A percentile compares a stretch with the other conserved stretches of the same genome.
Evolutionary conservation across 2,888 invertebrate species (phyloP).

Genomic region (Drosophila kuntzei): DNA sequence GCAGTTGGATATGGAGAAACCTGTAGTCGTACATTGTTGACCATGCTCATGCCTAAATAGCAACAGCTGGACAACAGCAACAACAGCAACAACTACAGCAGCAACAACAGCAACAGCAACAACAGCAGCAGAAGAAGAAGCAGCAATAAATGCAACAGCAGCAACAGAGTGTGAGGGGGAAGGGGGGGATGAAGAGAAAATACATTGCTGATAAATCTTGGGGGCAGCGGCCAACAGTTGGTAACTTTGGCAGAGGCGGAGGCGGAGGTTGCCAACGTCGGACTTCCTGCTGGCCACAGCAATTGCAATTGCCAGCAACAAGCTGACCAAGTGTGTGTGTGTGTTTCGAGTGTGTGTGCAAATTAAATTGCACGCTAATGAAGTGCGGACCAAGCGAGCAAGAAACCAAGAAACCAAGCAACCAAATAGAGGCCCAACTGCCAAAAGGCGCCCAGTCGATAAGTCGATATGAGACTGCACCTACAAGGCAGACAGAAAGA

Average conservation of each 20-base stretch:
- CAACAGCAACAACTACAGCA: too few relatives aligned
- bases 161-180: neutral
- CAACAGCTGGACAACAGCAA: slow-evolving; percentile 27
- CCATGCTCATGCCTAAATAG: slow-evolving; percentile 77
- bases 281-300: slow-evolving; percentile 65
- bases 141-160: slow-evolving; percentile 12
- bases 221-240: slow-evolving; percentile 27
- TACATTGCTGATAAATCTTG: slow-evolving; percentile 70
- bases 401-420: slow-evolving; percentile 15
- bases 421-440: slow-evolving; percentile 22
- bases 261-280: slow-evolving; percentile 39
- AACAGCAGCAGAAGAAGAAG: slow-evolving; percentile 16
- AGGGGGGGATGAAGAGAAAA: slow-evolving; percentile 8
- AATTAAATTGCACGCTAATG: slow-evolving; percentile 81
- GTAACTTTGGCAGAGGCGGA: slow-evolving; percentile 5
- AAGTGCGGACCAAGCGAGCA: slow-evolving; percentile 51
- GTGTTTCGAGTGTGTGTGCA: slow-evolving; percentile 67
- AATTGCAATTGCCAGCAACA: slow-evolving; percentile 14
- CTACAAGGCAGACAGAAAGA: slow-evolving; percentile 5
- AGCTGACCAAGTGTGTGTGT: slow-evolving; percentile 6
- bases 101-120: slow-evolving; percentile 9
- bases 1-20: slow-evolving; percentile 56
- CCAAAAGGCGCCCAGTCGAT: slow-evolving; percentile 20
- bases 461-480: slow-evolving; percentile 35
- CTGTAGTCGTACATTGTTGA: slow-evolving; percentile 71